These are phyloP conservation scores for Eupithecia abbreviata DNA, from an alignment of 2,888 invertebrate species.

Conservation along the genomic window DNA sequence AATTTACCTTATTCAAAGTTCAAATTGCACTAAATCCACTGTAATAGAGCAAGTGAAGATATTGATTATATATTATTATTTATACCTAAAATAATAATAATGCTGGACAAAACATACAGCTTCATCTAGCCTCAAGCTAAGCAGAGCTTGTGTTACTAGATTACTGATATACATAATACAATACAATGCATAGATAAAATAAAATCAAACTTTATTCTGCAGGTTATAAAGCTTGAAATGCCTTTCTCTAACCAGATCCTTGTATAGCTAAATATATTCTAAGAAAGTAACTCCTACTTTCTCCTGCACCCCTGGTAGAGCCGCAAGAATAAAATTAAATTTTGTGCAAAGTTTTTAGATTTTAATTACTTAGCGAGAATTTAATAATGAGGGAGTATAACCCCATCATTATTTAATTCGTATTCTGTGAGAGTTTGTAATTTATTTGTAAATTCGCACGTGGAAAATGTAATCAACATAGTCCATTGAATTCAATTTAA, in stretches of 20 bases:
- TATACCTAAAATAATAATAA: too few species aligned
- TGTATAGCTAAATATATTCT: background rate
- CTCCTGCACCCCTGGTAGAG: constrained; percentile 10
- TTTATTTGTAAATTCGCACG: constrained; percentile 52
- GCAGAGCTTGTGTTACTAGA: too few species aligned
- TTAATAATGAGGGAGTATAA: constrained; percentile 68
- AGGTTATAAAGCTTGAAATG: background rate
- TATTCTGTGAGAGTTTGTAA: constrained; percentile 54
- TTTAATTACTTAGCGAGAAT: constrained; percentile 82
- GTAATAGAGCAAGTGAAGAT: background rate
- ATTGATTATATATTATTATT: background rate
- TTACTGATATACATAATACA: too few species aligned
- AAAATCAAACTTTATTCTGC: background rate
- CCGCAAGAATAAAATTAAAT: constrained; percentile 77
- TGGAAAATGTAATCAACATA: constrained; percentile 35
- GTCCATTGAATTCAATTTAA: constrained; percentile 2
- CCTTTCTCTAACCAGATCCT: background rate
- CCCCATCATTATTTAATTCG: constrained; percentile 26
- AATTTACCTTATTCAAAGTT: background rate
- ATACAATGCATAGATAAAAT: too few species aligned
- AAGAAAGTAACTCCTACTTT: background rate
- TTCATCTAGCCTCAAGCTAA: too few species aligned
- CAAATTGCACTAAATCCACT: background rate
- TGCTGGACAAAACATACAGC: too few species aligned
- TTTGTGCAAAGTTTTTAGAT: constrained; percentile 80